Conservation (phyloP, 2,888 invertebrate genomes). For the Disparrhopalites patrizii region DNA sequence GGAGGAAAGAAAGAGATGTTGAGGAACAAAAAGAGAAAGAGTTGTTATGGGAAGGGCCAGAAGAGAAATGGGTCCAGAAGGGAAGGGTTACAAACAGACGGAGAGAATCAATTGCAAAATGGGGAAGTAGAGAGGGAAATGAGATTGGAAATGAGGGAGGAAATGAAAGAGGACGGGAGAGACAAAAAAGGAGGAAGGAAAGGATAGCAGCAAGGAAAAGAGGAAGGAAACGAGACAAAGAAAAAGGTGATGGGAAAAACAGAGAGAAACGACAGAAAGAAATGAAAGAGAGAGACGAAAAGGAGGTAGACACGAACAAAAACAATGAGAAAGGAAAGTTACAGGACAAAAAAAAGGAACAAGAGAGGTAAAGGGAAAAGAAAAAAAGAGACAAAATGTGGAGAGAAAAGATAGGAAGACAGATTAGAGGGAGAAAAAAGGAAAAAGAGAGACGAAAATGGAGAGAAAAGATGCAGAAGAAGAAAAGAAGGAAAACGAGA, state of each 20-base stretch:
- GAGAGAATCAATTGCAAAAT: neutral
- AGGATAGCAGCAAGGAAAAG: no score
- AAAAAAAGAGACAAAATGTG: neutral
- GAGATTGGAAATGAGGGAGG: neutral
- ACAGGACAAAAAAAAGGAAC: neutral
- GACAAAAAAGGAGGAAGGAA: constrained; percentile 5
- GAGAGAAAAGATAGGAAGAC: neutral
- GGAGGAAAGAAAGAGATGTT: no score
- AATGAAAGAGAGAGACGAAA: neutral
- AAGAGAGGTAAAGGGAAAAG: neutral
- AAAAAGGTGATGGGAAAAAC: neutral
- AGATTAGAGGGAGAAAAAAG: neutral
- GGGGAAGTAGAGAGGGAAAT: neutral
- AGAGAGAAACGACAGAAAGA: no score
- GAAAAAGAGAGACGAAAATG: neutral
- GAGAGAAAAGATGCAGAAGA: neutral
- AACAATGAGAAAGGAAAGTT: no score
- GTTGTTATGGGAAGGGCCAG: no score
- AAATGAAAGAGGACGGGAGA: no score
- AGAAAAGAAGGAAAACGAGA: no score
- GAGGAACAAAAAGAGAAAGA: no score
- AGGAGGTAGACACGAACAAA: neutral
- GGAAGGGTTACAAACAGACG: no score
- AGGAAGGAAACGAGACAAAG: no score
- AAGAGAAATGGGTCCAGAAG: no score